phyloP scores from a whole-genome alignment of 1,140 invertebrate species.

The Bemisia tabaci region DNA sequence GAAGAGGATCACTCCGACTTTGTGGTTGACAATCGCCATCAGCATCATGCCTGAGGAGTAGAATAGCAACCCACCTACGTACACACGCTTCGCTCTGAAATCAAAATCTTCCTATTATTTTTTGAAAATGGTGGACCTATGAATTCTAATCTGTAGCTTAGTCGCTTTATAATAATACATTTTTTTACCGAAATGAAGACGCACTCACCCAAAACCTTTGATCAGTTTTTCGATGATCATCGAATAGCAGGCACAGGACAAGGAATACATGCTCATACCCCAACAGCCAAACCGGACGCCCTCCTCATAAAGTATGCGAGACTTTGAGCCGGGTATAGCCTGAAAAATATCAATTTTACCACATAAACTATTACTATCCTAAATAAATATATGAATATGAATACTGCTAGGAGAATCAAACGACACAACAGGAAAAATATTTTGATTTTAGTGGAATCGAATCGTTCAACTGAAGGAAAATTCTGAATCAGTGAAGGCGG shows the following conservation, averaged over 20 bases:
- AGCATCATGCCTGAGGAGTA: slow-evolving; percentile 79
- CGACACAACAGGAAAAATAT: no score
- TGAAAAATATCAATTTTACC: slow-evolving; percentile 32
- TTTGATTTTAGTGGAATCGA: no score
- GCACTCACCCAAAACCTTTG: slow-evolving; percentile 56
- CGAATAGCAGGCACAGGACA: slow-evolving; percentile 88
- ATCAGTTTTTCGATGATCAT: slow-evolving; percentile 78
- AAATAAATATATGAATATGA: no score
- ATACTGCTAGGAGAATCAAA: no score
- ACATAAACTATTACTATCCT: no score
- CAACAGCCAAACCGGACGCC: slow-evolving; percentile 90
- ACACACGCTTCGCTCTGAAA: slow-evolving; percentile 69
- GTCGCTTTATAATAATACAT: background rate
- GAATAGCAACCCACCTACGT: slow-evolving; percentile 78
- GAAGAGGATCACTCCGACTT: slow-evolving; percentile 68
- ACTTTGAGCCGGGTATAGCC: slow-evolving; percentile 47
- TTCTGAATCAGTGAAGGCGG: no score
- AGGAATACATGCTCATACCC: slow-evolving; percentile 92
- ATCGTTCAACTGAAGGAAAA: no score
- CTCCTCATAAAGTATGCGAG: slow-evolving; percentile 59
- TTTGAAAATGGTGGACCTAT: background rate
- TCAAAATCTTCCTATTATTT: no score
- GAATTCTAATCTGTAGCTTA: background rate
- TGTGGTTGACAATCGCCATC: slow-evolving; percentile 65
- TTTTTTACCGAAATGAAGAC: background rate